These are phyloP conservation scores for Pocillopora damicornis DNA, from an alignment of 64 coral and sea anemone genomes.

Conservation along the genomic window DNA sequence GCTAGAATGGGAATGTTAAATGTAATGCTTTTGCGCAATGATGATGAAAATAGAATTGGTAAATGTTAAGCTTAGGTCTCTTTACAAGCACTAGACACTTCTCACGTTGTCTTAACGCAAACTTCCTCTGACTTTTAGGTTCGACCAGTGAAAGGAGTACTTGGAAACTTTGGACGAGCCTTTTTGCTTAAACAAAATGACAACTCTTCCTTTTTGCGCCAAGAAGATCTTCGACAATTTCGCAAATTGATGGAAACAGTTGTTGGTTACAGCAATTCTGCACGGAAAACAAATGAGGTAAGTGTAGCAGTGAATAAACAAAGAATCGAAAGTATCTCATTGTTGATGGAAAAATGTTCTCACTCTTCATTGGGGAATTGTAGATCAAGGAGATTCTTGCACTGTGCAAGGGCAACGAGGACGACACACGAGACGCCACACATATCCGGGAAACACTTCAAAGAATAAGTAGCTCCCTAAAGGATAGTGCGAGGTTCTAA, in stretches of 20 bases:
- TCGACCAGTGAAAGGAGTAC: not conserved
- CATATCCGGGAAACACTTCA: not conserved
- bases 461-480: not conserved
- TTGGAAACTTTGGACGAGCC: slow-evolving; percentile 25
- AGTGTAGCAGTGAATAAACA: not conserved
- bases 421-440: not conserved
- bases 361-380: not conserved
- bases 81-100: too few relatives aligned
- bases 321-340: not conserved
- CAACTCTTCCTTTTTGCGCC: not conserved
- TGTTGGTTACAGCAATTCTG: not conserved
- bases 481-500: not conserved
- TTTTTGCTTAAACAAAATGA: not conserved
- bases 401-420: not conserved
- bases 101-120: not conserved
- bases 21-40: too few relatives aligned
- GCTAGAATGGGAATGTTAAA: too few relatives aligned
- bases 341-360: not conserved
- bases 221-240: slow-evolving; percentile 2
- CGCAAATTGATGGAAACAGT: slow-evolving; percentile 13
- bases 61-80: too few relatives aligned
- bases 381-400: not conserved
- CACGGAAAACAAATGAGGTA: not conserved
- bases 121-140: not conserved
- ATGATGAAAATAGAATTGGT: too few relatives aligned